Conservation (phyloP, 2,797 vertebrate species). For the Orestias chungarensis region DNA sequence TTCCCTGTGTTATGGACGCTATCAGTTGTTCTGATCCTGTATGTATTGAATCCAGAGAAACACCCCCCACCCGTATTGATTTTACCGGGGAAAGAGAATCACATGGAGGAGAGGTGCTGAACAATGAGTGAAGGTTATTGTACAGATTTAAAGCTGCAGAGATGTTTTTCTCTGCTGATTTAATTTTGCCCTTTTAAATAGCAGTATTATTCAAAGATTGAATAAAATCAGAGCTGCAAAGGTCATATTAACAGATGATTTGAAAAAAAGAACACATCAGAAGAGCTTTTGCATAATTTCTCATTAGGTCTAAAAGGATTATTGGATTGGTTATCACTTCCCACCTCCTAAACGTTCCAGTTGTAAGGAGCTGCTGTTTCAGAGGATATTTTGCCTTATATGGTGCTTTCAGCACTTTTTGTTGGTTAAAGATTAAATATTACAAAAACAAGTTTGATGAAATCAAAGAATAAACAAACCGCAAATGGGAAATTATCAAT, state of each 20-base stretch:
- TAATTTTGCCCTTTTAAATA: background rate
- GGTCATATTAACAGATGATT: background rate
- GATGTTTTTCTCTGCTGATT: background rate
- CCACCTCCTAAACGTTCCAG: background rate
- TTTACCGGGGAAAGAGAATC: background rate
- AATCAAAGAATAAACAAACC: background rate
- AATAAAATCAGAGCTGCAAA: background rate
- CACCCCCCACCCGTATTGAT: background rate
- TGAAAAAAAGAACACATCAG: background rate
- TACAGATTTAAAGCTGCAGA: background rate
- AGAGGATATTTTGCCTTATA: background rate
- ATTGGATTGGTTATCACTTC: background rate
- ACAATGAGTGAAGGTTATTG: background rate
- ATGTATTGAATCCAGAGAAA: background rate
- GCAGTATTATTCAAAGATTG: background rate
- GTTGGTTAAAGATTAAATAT: background rate
- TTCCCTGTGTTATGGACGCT: background rate
- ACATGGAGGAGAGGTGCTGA: background rate
- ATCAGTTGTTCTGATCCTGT: constrained; percentile 9
- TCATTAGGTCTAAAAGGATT: background rate
- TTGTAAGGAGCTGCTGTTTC: background rate
- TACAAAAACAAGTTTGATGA: background rate
- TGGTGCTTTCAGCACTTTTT: background rate
- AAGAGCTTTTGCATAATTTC: constrained; percentile 6
- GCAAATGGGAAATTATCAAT: background rate